These are phyloP conservation scores for Melanocharis versteri DNA, from an alignment of 2,113 vertebrate species.

Conservation along the genomic window DNA sequence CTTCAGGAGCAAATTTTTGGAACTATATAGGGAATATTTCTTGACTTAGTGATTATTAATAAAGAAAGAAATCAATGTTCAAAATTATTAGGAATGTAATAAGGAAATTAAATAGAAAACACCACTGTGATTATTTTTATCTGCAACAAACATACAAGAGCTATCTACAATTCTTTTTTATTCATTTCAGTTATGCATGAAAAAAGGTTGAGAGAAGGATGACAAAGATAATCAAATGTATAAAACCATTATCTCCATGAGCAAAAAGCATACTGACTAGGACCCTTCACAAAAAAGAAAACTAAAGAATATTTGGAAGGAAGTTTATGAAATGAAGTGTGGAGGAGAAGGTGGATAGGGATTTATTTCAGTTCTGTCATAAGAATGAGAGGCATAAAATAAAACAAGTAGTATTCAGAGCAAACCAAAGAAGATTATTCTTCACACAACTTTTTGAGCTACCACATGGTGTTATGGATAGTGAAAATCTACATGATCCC, in stretches of 20 bases:
- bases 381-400: neutral
- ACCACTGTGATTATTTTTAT: neutral
- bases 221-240: neutral
- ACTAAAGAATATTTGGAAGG: neutral
- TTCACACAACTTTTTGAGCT: neutral
- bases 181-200: neutral
- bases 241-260: neutral
- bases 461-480: neutral
- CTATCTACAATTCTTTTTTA: neutral
- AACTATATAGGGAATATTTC: neutral
- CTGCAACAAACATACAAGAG: neutral
- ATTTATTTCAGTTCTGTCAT: neutral
- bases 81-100: neutral
- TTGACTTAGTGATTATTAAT: neutral
- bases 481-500: neutral
- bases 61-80: neutral
- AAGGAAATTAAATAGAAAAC: neutral
- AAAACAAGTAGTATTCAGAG: neutral
- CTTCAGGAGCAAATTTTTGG: neutral
- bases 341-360: neutral
- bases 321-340: neutral
- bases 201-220: neutral
- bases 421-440: neutral
- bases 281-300: neutral
- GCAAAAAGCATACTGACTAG: neutral